Base-by-base conservation (phyloP, 2,797 vertebrate species). In the Gymnoscopelus microlampas region DNA sequence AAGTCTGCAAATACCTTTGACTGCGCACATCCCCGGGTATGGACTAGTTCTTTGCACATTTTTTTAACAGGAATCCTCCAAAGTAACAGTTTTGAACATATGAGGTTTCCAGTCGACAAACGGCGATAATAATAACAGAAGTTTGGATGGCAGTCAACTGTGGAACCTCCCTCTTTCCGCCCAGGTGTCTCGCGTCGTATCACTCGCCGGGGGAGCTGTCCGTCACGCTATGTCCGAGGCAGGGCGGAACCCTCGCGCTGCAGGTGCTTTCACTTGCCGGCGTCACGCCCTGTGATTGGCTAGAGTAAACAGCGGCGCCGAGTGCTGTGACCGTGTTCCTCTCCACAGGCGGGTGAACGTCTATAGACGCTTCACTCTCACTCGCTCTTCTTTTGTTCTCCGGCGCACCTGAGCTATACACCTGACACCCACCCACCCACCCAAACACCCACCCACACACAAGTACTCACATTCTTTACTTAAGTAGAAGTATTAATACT, bases 201-300 rank as follows among this genome's bases (percentile, higher is more conserved):
- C 4, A 8, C 58, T 74, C 49, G 67, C 74, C 77, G 85, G 88
- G 85, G 82, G 79, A 64, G 63, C 74, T 14, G 78, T 73, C 79
- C 50, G 66, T 89, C 83, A 87, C 26, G 65, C 72, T 78, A 87
- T 19, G 63, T 71, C 78, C 77, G 74, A 88, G 78, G 82, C 73
- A 67, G 66, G 78, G 82, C 80, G 55, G 79, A 91, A 87, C 80
- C 2, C 26, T 6, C 8, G 39, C 58, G 82, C 82, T 91, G 90
- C 86, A 85, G 87, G 88, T 91, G 90, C 83, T 87, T 93, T 89
- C 83, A 73, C 87, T 92, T 89, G 83, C 70, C 73, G 57, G 62
- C 55, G 85, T 90, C 88, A 89, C 73, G 79, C 86, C 78, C 83
- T 78, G 77, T 64, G 15, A 71, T 68, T 76, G 79, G 85, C 85